Evolutionary conservation across 2,797 vertebrate species (phyloP).

Genomic region (Holocentrus rufus): DNA sequence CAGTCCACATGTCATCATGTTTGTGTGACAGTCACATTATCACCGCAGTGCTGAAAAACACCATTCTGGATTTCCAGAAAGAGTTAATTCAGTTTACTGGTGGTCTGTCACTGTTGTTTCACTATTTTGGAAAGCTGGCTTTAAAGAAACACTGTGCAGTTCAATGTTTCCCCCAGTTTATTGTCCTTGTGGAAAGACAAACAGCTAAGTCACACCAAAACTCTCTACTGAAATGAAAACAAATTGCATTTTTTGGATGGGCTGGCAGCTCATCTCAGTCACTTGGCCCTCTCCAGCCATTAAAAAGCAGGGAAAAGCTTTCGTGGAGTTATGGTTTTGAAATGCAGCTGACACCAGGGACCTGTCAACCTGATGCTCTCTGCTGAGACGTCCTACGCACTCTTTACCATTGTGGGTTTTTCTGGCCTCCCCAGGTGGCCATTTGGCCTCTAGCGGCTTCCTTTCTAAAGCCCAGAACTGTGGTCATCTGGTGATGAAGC

Average conservation of each 20-base stretch:
- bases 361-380: background rate
- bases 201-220: background rate
- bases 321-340: background rate
- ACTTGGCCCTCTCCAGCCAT: background rate
- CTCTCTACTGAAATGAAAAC: too few species aligned
- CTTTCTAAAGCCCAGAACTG: slow-evolving; percentile 12
- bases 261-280: background rate
- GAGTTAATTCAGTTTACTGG: background rate
- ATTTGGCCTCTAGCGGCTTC: slow-evolving; percentile 24
- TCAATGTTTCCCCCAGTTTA: background rate
- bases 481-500: slow-evolving; percentile 38
- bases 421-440: background rate
- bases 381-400: background rate
- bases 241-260: background rate
- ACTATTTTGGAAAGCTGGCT: background rate
- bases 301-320: background rate
- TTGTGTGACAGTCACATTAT: background rate
- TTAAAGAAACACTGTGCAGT: too few species aligned
- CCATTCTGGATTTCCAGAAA: background rate
- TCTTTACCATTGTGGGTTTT: slow-evolving; percentile 13
- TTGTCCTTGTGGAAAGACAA: background rate
- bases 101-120: background rate
- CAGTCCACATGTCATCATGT: background rate
- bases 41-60: background rate
- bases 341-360: slow-evolving; percentile 9